A percentile compares a stretch with the other conserved stretches of the same genome.
Conservation (phyloP, 2,113 vertebrate genomes). For the Xenopus laevis region DNA sequence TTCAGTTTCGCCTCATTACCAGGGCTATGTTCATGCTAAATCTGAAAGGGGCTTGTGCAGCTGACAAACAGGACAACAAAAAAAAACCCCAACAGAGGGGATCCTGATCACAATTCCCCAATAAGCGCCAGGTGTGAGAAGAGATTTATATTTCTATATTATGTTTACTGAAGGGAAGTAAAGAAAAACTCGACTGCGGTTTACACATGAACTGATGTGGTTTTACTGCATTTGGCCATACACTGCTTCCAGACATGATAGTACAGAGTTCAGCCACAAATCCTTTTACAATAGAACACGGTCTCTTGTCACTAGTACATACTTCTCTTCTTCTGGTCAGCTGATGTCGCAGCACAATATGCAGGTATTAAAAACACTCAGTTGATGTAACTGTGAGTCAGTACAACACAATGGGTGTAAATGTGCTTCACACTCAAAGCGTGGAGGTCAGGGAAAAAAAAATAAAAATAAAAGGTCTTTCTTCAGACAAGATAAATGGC, state of each 20-base stretch:
- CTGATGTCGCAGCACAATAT: conserved; percentile 66
- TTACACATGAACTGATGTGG: conserved; percentile 85
- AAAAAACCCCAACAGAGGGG: not conserved
- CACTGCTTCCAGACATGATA: conserved; percentile 71
- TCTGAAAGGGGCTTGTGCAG: not conserved
- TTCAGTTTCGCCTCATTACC: no score
- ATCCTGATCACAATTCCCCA: not conserved
- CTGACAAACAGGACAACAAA: not conserved
- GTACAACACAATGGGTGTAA: conserved; percentile 89
- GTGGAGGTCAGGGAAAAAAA: conserved; percentile 58
- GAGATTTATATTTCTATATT: not conserved
- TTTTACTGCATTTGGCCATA: conserved; percentile 90
- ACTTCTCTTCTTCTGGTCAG: conserved; percentile 41
- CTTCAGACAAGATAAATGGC: conserved; percentile 18
- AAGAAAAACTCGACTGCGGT: conserved; percentile 60
- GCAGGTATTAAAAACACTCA: conserved; percentile 85
- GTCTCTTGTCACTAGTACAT: conserved; percentile 45
- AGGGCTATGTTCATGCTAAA: no score
- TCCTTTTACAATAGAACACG: conserved; percentile 44
- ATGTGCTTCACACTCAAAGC: conserved; percentile 78
- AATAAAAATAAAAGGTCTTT: conserved; percentile 56
- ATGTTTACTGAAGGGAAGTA: conserved; percentile 42
- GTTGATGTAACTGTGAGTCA: conserved; percentile 76
- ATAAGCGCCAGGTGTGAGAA: not conserved
- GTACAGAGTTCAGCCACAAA: conserved; percentile 72